Conservation (phyloP, 2,113 vertebrate genomes). For the Bubo blakistoni region DNA sequence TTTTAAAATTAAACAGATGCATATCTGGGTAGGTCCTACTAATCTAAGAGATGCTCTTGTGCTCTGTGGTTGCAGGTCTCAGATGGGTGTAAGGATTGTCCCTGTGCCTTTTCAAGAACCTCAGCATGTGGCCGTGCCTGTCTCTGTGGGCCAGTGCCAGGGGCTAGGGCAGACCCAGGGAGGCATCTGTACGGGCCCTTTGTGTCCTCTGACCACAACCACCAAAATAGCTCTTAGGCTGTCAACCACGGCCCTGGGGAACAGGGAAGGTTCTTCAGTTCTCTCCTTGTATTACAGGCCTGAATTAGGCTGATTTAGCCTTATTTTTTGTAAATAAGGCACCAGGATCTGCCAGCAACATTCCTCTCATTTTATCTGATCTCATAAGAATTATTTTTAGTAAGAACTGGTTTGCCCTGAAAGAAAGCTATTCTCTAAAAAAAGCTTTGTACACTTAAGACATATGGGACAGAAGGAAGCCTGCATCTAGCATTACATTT, state of each 20-base stretch:
- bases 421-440: conserved; percentile 62
- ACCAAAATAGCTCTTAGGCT: not conserved
- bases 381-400: conserved; percentile 65
- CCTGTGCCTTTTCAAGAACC: not conserved
- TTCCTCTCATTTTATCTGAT: conserved; percentile 56
- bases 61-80: not conserved
- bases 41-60: not conserved
- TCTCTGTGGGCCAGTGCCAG: not conserved
- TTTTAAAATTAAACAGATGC: not conserved
- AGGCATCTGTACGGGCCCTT: accelerated
- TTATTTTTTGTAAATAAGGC: conserved; percentile 27
- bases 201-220: not conserved
- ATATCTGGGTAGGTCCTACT: not conserved
- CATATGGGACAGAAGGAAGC: conserved; percentile 41
- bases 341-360: conserved; percentile 5
- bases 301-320: conserved; percentile 24
- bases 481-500: conserved; percentile 4
- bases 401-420: conserved; percentile 56
- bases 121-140: accelerated
- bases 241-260: not conserved
- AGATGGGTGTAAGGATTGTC: not conserved
- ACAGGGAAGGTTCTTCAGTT: not conserved
- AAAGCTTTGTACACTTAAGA: conserved; percentile 54
- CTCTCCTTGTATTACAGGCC: not conserved
- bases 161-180: not conserved